phyloP scores from a whole-genome alignment of 2,888 invertebrate species.

The Baronia brevicornis region DNA sequence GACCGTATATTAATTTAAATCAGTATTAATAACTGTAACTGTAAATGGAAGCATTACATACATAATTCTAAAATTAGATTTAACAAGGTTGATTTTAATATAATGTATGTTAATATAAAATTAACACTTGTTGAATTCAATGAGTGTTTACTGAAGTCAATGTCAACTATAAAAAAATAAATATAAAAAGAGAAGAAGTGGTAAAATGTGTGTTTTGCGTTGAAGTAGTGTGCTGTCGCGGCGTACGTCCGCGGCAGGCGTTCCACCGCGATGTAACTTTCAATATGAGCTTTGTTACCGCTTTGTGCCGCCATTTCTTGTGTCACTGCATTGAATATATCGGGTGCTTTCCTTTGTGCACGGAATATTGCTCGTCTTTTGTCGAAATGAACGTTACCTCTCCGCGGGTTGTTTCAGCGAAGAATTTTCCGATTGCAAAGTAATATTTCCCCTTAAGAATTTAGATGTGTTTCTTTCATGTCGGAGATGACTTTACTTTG shows the following conservation, averaged over 20 bases:
- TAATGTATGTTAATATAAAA: no score
- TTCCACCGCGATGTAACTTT: slow-evolving; percentile 46
- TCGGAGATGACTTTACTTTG: slow-evolving; percentile 66
- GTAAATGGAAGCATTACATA: no score
- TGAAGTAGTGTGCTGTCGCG: slow-evolving; percentile 21
- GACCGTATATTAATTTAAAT: no score
- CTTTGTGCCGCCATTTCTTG: slow-evolving; percentile 70
- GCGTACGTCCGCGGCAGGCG: slow-evolving; percentile 16
- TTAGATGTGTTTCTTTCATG: slow-evolving; percentile 72
- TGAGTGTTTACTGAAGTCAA: no score
- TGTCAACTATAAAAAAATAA: slow-evolving; percentile 9
- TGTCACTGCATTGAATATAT: slow-evolving; percentile 76
- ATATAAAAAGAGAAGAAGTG: slow-evolving; percentile 18
- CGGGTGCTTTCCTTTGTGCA: slow-evolving; percentile 72
- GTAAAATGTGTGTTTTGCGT: slow-evolving; percentile 22
- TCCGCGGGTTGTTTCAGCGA: slow-evolving; percentile 70
- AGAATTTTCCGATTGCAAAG: slow-evolving; percentile 74
- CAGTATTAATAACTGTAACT: no score
- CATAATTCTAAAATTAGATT: no score
- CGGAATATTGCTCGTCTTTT: slow-evolving; percentile 74
- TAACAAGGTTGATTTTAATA: no score
- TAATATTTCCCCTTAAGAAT: slow-evolving; percentile 73
- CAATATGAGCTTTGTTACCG: slow-evolving; percentile 73
- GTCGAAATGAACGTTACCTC: slow-evolving; percentile 72
- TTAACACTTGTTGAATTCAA: no score